Evolutionary conservation across 2,888 invertebrate genomes (phyloP), one percentile per base, ranked within the genome.

Genomic region (Agriopis leucophaearia): DNA sequence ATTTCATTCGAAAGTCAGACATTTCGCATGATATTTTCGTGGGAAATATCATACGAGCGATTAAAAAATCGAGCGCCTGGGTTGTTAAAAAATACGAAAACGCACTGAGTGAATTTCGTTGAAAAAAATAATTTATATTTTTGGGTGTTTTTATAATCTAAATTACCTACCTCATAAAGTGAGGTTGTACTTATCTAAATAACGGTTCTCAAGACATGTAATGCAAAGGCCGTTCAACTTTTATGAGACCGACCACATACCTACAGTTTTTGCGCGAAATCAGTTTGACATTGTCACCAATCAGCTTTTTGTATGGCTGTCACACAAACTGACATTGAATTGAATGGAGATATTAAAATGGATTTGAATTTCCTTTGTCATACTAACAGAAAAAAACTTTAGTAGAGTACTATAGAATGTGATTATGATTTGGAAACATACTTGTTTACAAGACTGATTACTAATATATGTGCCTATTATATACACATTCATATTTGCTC

Each of bases 201-300:
- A 84, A 83, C 79, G 81, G 48, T 35, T 79, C 64, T 71, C 68
- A 40, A 64, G 54, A 12, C 54, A 66, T 56, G 15, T 45, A 51
- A 77, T 71, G 67, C 62, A 71, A 79, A 82, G 88, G 82, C 66
- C 87, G 71, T 87, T 87, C 86, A 89, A 89, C 89, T 84, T 82
- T 62, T 69, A 77, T 74, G 66, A 81, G 84, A 81, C 82, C 85
- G 80, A 76, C 72, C 74, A 77, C 73, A 77, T 69, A 78, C n/a
- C n/a, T n/a, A n/a, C 73, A 72, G 75, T 87, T 87, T 89, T 87
- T 89, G 78, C 81, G 48, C 59, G 71, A 73, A 69, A 67, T 45
- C 68, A 72, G 69, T 69, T 68, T 64, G 27, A 75, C 74, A 78
- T 78, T 75, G 78, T 79, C 72, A 81, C 74, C 70, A 78, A 80